phyloP scores from a whole-genome alignment of 2,113 vertebrate species.

The Promerops cafer region DNA sequence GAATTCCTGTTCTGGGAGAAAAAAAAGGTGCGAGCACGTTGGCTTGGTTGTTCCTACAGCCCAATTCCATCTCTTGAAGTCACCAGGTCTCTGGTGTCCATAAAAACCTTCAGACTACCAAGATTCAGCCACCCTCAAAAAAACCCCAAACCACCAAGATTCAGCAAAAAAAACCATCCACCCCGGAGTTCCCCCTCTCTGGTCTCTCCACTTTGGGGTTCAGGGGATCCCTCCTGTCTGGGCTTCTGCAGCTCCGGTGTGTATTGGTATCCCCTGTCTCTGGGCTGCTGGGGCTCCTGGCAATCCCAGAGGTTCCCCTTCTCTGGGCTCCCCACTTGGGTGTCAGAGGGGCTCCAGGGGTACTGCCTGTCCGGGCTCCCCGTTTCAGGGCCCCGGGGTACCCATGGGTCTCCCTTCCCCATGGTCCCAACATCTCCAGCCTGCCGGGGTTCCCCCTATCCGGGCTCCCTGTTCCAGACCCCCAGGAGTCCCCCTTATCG shows the following conservation, averaged over 20 bases:
- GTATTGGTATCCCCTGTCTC: not conserved
- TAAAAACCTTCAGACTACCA: not conserved
- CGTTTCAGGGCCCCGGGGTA: not conserved
- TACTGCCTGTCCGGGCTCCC: fast-evolving
- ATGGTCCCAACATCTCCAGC: not conserved
- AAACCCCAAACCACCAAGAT: not conserved
- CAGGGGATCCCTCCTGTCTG: not conserved
- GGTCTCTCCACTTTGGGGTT: not conserved
- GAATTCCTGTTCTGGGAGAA: not conserved
- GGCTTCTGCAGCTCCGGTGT: not conserved
- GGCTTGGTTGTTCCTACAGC: not conserved
- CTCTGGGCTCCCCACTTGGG: not conserved
- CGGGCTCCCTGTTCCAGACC: not conserved
- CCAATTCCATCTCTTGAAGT: not conserved
- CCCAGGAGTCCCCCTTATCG: not conserved
- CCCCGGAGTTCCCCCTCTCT: not conserved
- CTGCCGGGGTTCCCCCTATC: too few relatives aligned
- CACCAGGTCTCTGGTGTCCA: not conserved
- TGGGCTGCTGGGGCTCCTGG: not conserved
- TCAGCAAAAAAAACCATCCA: too few relatives aligned
- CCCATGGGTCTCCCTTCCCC: not conserved
- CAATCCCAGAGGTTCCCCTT: not conserved
- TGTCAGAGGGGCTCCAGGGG: not conserved
- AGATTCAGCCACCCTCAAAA: not conserved
- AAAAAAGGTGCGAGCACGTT: not conserved